Base-by-base conservation (phyloP, 2,797 vertebrate genomes). In the Melanotaenia nigrans region DNA sequence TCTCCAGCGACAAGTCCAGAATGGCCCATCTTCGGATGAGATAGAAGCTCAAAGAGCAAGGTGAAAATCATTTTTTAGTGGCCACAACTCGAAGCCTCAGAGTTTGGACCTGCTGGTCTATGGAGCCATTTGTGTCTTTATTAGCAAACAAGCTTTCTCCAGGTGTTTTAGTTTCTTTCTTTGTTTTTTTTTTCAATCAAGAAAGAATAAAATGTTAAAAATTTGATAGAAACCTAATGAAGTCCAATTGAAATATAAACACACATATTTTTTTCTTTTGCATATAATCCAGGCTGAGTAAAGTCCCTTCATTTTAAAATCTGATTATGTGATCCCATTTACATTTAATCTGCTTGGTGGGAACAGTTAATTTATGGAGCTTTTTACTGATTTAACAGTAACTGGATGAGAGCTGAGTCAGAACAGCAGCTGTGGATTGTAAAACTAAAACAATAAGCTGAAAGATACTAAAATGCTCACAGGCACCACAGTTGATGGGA, bases 1-100 rank as follows among this genome's bases (percentile, higher is more conserved):
- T 88, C 93, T 95, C 86, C 98, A 99, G 90, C 96, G 97, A 73
- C 97, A 96, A 78, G 95, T 96, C 89, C 98, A 98, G 93, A 99
- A 99, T 90, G 97, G 97, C 77, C 97, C 96, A 24, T 96, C 95
- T 64, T 95, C 96, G 82, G 98, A 99, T 58, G 97, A 99, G 89
- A 94, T 97, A 80, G 97, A 99, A 90, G 95, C 94, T 78, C 97
- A 99, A 92, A 96, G 97, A 95, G 90, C 92, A 0, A 97, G 97
- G 97, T 98, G 92, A 28, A 14, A 42, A 18, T 33, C 0, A 2
- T 25, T 13, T 30, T 24, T 53, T 25, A 25, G 22, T 25, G 22
- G 3, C 24, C 47, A 22, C 22, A 13, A 25, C 11, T 53, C 49
- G 5, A 53, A 53, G n/a, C 22, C 4, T 28, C 24, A 6, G 11